A percentile compares a stretch with the other conserved stretches of the same genome.
phyloP scores from a whole-genome alignment of 1,140 invertebrate species.

The Drosophila burlai region DNA sequence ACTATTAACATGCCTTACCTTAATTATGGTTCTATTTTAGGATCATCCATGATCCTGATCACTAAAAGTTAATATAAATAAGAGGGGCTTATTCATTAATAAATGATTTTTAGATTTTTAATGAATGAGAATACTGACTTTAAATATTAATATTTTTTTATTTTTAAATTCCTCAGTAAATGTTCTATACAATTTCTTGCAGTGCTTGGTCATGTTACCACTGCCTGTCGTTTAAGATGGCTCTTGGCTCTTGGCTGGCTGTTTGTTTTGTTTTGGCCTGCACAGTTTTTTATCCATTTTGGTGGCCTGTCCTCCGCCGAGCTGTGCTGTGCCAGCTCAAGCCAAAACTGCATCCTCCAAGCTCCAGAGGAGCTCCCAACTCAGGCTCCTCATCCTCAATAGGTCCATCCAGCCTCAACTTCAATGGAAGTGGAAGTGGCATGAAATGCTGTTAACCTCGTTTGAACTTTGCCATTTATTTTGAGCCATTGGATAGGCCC shows the following conservation, averaged over 20 bases:
- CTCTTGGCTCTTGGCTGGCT: conserved; percentile 75
- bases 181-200: background rate
- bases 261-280: conserved; percentile 67
- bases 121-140: too few relatives aligned
- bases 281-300: conserved; percentile 70
- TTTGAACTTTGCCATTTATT: conserved; percentile 83
- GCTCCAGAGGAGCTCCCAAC: conserved; percentile 17
- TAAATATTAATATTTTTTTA: too few relatives aligned
- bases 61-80: too few relatives aligned
- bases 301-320: conserved; percentile 58
- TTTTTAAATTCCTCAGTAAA: too few relatives aligned
- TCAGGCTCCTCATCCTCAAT: conserved; percentile 35
- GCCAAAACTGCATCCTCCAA: conserved; percentile 32
- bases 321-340: background rate
- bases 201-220: conserved; percentile 70
- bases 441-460: conserved; percentile 82
- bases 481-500: conserved; percentile 80
- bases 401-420: conserved; percentile 50
- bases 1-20: background rate
- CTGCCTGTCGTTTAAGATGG: conserved; percentile 79
- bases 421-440: conserved; percentile 64
- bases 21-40: too few relatives aligned
- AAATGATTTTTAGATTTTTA: too few relatives aligned
- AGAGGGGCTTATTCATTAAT: too few relatives aligned
- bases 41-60: background rate